Evolutionary conservation across 1,140 invertebrate species (phyloP).

Genomic region (Pseudomyrmex flavicornis): DNA sequence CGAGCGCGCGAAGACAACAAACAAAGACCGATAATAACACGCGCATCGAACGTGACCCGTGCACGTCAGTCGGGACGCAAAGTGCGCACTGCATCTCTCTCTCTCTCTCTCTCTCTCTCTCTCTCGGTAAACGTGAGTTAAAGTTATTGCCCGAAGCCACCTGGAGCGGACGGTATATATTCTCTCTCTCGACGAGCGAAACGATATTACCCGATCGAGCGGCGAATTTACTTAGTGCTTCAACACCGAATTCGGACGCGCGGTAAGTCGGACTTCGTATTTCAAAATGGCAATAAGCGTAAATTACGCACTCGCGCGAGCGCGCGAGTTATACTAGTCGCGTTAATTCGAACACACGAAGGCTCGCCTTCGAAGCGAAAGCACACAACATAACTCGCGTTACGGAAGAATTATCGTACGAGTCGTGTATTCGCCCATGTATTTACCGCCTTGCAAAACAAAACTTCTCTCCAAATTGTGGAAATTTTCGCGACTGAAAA

Average conservation of each 20-base stretch:
- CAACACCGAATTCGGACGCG: constrained; percentile 42
- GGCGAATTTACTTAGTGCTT: constrained; percentile 41
- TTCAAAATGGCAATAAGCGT: constrained; percentile 53
- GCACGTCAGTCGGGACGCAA: constrained; percentile 40
- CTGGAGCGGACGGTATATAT: background rate
- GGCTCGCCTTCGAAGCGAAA: background rate
- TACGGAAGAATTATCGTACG: background rate
- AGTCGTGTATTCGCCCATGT: background rate
- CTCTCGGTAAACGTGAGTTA: constrained; percentile 25
- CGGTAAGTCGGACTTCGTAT: constrained; percentile 40
- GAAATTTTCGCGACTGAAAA: background rate
- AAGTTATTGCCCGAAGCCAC: constrained; percentile 42
- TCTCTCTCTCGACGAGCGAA: constrained; percentile 1
- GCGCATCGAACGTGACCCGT: background rate
- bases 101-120: no score
- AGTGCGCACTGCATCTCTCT: constrained; percentile 6
- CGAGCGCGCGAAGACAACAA: background rate
- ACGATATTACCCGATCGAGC: constrained; percentile 11
- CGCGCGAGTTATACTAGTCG: constrained; percentile 33
- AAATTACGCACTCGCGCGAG: constrained; percentile 37
- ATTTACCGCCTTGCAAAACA: background rate
- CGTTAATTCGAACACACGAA: constrained; percentile 56
- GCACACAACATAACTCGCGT: constrained; percentile 9
- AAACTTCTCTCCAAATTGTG: background rate
- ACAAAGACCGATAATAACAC: background rate